phyloP scores from a whole-genome alignment of 1,140 invertebrate species.

The Neodiprion pinetum region DNA sequence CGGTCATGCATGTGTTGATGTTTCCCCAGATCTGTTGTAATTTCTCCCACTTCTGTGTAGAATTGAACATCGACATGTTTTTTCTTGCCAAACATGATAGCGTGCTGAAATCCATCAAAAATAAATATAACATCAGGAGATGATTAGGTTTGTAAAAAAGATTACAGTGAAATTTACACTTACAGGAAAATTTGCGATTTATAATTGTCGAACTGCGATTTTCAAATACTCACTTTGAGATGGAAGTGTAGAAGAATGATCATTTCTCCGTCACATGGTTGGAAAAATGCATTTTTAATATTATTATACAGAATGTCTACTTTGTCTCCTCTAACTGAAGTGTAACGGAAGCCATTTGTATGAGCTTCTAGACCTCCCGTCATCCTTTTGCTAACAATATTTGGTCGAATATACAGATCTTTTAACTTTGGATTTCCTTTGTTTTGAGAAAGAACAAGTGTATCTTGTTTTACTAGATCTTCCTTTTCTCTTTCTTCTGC shows the following conservation, averaged over 20 bases:
- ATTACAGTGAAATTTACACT: conserved; percentile 18
- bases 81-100: conserved; percentile 99
- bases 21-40: conserved; percentile 98
- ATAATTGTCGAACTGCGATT: background rate
- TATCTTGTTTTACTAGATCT: conserved; percentile 98
- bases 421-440: conserved; percentile 99
- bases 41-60: conserved; percentile 99
- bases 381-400: conserved; percentile 98
- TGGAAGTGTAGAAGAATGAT: conserved; percentile 99
- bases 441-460: conserved; percentile 91
- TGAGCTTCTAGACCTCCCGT: conserved; percentile 92
- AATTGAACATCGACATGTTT: conserved; percentile 99
- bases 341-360: conserved; percentile 97
- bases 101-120: conserved; percentile 71
- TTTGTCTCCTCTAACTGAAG: conserved; percentile 97
- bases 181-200: conserved; percentile 20
- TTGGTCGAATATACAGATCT: conserved; percentile 98
- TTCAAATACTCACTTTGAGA: conserved; percentile 74
- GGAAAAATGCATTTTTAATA: conserved; percentile 99
- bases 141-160: conserved; percentile 18
- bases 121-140: conserved; percentile 9
- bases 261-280: conserved; percentile 99
- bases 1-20: conserved; percentile 99
- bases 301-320: conserved; percentile 99
- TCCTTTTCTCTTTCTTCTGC: conserved; percentile 99